Evolutionary conservation across 1,140 invertebrate species (phyloP), one percentile per base, ranked within the genome.

Genomic region (Nasonia vitripennis): DNA sequence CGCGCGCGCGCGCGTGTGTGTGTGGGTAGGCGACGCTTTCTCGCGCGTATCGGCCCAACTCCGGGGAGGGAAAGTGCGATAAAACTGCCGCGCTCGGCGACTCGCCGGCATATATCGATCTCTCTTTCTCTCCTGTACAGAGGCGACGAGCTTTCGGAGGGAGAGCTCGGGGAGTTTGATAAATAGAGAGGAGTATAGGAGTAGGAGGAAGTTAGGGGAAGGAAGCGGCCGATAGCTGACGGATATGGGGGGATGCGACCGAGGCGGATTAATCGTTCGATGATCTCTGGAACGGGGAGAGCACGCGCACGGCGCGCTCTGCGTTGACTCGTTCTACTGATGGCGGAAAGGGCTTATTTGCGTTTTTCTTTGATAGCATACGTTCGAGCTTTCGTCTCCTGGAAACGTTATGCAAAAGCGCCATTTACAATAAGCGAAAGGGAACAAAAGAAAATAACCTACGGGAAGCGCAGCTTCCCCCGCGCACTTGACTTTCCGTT

Each of bases 21-120:
- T 70, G 82, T 83, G 55, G 12, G 41, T 17, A 20, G 23, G 9
- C 48, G 27, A n/a, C 51, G 70, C 27, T 2, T 27, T 45, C 70
- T 12, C 31, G 45, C 74, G 71, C 14, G 62, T 67, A 45, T 45
- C 41, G 10, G 41, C 62, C 11, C 20, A 20, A 67, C 62, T 20
- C 62, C n/a, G 37, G n/a, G 10, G 45, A 78, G 51, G 14, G 27
- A 23, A 17, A 17, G 51, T 48, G 78, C 78, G 41, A 80, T 70
- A 80, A 80, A 80, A 70, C 37, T 80, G 78, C 62, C 78, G 62
- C 20, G 6, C 55, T 27, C 27, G 27, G 45, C 51, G 62, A 37
- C 78, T 37, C 78, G 41, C 51, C 55, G 78, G 27, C 78, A 68
- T 80, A 80, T 80, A 80, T 80, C 78, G 78, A 80, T 70, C 78